Percentiles rank a stretch among this genome's conserved stretches.
Conservation (phyloP, 1,140 invertebrate genomes). For the Brachionus plicatilis region DNA sequence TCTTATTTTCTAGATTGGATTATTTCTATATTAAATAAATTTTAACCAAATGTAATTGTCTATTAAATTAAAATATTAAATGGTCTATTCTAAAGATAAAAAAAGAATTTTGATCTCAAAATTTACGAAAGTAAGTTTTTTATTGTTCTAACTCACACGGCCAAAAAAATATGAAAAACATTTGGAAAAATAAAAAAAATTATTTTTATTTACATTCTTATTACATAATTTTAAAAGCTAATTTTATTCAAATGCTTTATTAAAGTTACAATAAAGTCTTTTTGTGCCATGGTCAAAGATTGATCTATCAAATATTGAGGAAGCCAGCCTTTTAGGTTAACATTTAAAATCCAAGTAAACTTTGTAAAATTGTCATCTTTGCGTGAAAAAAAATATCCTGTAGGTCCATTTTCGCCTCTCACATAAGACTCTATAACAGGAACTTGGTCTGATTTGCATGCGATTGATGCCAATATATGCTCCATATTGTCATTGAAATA, state of each 20-base stretch:
- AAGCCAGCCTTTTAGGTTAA: constrained; percentile 38
- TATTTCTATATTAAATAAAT: no score
- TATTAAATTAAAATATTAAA: no score
- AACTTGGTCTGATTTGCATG: background rate
- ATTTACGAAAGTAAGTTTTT: no score
- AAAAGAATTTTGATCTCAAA: no score
- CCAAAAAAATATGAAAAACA: no score
- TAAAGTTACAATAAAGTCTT: constrained; percentile 5
- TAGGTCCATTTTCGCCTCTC: constrained; percentile 34
- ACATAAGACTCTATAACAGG: background rate
- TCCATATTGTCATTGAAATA: background rate
- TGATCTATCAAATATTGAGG: constrained; percentile 27
- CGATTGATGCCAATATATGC: constrained; percentile 2
- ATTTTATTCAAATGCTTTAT: constrained; percentile 4
- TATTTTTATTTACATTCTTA: background rate
- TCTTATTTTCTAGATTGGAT: no score
- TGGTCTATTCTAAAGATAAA: no score
- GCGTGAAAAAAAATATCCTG: background rate
- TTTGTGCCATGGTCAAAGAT: background rate
- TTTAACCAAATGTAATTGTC: no score
- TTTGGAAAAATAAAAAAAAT: no score
- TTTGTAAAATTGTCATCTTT: background rate
- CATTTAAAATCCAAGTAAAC: constrained; percentile 31
- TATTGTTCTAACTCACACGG: no score
- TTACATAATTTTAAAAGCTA: background rate